Conservation (phyloP, 2,888 invertebrate genomes). For the Xylophagus ater region DNA sequence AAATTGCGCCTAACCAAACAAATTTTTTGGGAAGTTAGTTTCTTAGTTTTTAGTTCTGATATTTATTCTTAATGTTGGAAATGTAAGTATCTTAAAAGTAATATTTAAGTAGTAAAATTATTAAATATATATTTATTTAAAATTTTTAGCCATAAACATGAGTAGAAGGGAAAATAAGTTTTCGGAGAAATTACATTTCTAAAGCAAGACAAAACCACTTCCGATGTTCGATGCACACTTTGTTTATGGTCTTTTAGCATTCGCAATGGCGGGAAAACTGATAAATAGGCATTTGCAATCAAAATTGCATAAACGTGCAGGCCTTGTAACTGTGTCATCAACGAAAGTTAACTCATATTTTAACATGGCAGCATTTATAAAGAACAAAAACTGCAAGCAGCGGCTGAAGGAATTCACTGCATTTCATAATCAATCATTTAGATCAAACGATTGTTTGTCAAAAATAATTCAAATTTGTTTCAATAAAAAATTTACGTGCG, state of each 20-base stretch:
- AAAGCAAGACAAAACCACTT: neutral
- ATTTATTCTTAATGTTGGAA: neutral
- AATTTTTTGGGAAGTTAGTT: neutral
- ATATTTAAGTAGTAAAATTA: neutral
- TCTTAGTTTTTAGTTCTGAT: too few species aligned
- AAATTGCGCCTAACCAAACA: neutral
- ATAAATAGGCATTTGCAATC: neutral
- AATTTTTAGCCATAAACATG: neutral
- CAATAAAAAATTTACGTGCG: neutral
- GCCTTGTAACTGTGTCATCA: neutral
- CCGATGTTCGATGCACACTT: neutral
- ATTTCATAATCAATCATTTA: neutral
- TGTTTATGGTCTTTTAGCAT: neutral
- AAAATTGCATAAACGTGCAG: neutral
- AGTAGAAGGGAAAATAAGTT: neutral
- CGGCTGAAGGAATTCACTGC: neutral
- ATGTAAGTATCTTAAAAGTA: too few species aligned
- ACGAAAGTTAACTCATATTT: neutral
- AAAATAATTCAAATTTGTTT: neutral
- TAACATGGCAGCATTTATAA: neutral
- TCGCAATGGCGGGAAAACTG: neutral
- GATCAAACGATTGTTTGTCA: neutral
- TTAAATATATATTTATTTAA: neutral
- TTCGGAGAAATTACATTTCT: neutral
- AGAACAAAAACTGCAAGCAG: neutral